Conservation (phyloP, 2,797 vertebrate species). For the Pogonophryne albipinna region DNA sequence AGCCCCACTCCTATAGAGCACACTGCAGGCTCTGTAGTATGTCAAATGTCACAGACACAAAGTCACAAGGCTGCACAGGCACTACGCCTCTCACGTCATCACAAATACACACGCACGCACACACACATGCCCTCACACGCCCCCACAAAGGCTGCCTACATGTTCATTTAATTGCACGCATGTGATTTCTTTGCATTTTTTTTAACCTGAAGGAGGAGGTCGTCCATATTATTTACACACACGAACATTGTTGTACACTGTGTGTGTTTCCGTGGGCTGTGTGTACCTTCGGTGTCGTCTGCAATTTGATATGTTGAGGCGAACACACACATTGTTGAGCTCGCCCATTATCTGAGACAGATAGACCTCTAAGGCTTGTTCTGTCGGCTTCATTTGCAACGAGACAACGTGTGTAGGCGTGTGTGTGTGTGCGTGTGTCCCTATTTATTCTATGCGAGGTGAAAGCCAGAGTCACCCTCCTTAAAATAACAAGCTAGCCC, state of each 20-base stretch:
- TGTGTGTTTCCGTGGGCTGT: no score
- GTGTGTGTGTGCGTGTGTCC: conserved; percentile 45
- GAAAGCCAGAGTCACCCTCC: conserved; percentile 80
- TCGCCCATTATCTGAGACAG: conserved; percentile 58
- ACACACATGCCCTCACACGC: conserved; percentile 26
- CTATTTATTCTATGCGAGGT: conserved; percentile 66
- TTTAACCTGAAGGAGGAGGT: conserved; percentile 6
- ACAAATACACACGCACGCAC: conserved; percentile 23
- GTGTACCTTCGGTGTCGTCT: no score
- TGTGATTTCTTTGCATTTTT: neutral
- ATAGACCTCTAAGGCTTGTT: conserved; percentile 50
- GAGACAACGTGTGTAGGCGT: conserved; percentile 37
- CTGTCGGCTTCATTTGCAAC: conserved; percentile 64
- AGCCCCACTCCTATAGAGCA: conserved; percentile 52
- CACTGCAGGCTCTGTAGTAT: conserved; percentile 72
- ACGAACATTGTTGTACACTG: neutral
- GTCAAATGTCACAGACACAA: conserved; percentile 78
- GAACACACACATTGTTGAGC: conserved; percentile 26
- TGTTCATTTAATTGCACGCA: conserved; percentile 25
- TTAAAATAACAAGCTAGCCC: conserved; percentile 83
- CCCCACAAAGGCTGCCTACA: conserved; percentile 34
- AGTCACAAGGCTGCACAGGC: conserved; percentile 65
- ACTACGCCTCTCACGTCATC: conserved; percentile 14
- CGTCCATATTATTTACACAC: neutral
- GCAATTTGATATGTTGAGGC: conserved; percentile 30